Evolutionary conservation across 1,140 invertebrate species (phyloP), one percentile per base, ranked within the genome.

Genomic region (Drosophila repletoides): DNA sequence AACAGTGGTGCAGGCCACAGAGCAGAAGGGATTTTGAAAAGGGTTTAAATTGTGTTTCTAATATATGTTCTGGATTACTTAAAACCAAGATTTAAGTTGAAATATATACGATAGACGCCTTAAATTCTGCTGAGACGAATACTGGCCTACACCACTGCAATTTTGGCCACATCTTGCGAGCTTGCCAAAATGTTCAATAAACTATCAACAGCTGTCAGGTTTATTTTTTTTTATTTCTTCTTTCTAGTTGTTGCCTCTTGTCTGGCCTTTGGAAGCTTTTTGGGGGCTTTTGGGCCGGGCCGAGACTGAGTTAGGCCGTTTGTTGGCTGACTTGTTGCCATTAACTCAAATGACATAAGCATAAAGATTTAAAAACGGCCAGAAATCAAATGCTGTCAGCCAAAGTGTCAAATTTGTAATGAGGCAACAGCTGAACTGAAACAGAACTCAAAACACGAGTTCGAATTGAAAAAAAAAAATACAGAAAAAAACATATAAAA

Each of bases 331-430:
- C 60, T 70, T 53, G 70, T 80, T 72, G 38, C 76, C 75, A 84
- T 84, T 84, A 84, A 84, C 61, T 76, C 69, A 84, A 80, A 84
- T 84, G 80, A 84, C 80, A 84, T 86, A 84, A 75, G 80, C 80
- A 84, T 56, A 86, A 84, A 86, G 80, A 84, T 60, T 68, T 76
- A 75, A 51, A 64, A 60, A 46, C 41, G 68, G 49, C 65, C 64
- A 75, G 59, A 80, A 80, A 80, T 80, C 72, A 52, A 75, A 68
- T 31, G 73, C 72, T 83, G 77, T 83, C 77, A 77, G 69, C 36
- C 79, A 79, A 71, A 86, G 79, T 84, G 75, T 84, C 79, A 86
- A 84, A 86, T 79, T 84, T 72, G 79, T 84, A 86, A 84, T 80
- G 72, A 84, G 80, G 48, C 73, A 83, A 67, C 65, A 55, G 22